Evolutionary conservation across 2,113 vertebrate genomes (phyloP).

Genomic region (Bujurquina vittata): DNA sequence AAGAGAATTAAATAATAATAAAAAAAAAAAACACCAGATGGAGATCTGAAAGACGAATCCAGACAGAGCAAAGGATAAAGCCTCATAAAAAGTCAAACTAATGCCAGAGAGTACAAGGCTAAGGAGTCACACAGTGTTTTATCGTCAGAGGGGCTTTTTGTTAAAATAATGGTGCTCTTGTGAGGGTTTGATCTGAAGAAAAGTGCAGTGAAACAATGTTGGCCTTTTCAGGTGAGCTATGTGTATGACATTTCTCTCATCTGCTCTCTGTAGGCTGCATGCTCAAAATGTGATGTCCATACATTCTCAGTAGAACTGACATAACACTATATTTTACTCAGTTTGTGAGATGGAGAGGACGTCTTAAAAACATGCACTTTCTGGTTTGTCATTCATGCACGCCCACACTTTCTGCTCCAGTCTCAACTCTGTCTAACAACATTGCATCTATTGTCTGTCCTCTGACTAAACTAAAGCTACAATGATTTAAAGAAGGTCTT

Average conservation of each 20-base stretch:
- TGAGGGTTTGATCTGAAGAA: constrained; percentile 24
- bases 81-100: background rate
- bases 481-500: constrained; percentile 9
- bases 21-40: background rate
- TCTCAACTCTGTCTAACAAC: constrained; percentile 44
- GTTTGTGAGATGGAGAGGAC: constrained; percentile 47
- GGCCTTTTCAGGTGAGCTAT: constrained; percentile 69
- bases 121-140: constrained; percentile 8
- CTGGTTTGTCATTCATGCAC: constrained; percentile 60
- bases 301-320: constrained; percentile 42
- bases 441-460: constrained; percentile 39
- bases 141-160: constrained; percentile 27
- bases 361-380: constrained; percentile 60
- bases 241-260: constrained; percentile 62
- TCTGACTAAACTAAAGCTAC: constrained; percentile 35
- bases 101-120: background rate
- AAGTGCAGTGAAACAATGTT: constrained; percentile 27
- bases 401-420: constrained; percentile 51
- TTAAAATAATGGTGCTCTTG: constrained; percentile 32
- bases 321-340: constrained; percentile 48
- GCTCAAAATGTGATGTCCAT: constrained; percentile 38
- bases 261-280: constrained; percentile 14
- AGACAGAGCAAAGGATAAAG: background rate
- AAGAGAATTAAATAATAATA: constrained; percentile 16
- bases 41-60: background rate